Evolutionary conservation across 2,797 vertebrate genomes (phyloP).

Genomic region (Dromococcyx pavoninus): DNA sequence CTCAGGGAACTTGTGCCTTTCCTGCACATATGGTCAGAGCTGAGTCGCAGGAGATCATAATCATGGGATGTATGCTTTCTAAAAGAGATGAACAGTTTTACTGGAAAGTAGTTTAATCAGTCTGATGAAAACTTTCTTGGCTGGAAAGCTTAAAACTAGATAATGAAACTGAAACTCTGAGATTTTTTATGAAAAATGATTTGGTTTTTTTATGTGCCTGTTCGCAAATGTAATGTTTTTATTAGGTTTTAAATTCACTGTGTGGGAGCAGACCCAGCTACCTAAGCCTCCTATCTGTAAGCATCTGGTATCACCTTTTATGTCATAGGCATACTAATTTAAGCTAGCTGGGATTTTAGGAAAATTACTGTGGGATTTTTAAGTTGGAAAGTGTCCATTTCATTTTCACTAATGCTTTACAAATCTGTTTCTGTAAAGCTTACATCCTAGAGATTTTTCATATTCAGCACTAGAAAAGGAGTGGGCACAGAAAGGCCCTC

Average conservation of each 20-base stretch:
- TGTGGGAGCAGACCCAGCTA: background rate
- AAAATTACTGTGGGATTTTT: background rate
- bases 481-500: background rate
- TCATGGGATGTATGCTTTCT: background rate
- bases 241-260: background rate
- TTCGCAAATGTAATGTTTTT: background rate
- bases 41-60: background rate
- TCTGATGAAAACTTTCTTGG: background rate
- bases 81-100: background rate
- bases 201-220: background rate
- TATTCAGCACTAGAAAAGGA: background rate
- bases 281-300: background rate
- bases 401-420: background rate
- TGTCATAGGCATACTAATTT: background rate
- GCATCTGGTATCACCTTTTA: background rate
- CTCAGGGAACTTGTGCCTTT: background rate
- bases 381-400: background rate
- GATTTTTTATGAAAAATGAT: background rate
- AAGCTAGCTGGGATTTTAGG: background rate
- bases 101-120: background rate
- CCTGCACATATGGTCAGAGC: constrained; percentile 11
- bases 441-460: background rate
- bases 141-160: background rate
- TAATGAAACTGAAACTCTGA: background rate
- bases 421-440: background rate